Conservation (phyloP, 2,888 invertebrate species). For the Resseliella maxima region DNA sequence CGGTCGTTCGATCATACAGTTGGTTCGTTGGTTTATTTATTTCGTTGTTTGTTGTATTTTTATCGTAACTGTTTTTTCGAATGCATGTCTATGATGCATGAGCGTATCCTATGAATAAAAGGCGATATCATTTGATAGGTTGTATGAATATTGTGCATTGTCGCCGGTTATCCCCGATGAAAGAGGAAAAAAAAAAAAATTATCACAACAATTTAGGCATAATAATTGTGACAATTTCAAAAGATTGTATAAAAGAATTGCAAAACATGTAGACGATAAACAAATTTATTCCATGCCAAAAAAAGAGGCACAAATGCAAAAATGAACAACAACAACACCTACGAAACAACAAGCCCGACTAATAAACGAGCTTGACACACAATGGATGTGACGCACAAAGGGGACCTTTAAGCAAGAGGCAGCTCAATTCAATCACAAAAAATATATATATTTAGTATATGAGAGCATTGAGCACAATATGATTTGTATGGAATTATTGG, state of each 20-base stretch:
- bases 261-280: slow-evolving; percentile 23
- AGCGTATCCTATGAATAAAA: no score
- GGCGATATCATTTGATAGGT: no score
- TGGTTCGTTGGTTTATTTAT: neutral
- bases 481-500: neutral
- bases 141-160: no score
- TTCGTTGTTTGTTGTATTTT: neutral
- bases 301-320: no score
- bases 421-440: neutral
- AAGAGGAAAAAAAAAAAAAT: neutral
- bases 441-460: neutral
- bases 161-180: no score
- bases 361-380: slow-evolving; percentile 27
- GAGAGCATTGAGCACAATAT: neutral
- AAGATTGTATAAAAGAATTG: neutral
- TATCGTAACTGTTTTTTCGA: no score
- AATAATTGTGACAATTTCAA: slow-evolving; percentile 10
- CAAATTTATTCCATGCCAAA: slow-evolving; percentile 17
- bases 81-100: no score
- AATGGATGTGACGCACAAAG: slow-evolving; percentile 21
- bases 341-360: no score
- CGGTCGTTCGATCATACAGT: neutral
- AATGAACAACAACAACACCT: no score
- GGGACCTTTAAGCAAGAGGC: neutral
- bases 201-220: slow-evolving; percentile 7